Evolutionary conservation across 2,797 vertebrate species (phyloP).

Genomic region (Sphaeramia orbicularis): DNA sequence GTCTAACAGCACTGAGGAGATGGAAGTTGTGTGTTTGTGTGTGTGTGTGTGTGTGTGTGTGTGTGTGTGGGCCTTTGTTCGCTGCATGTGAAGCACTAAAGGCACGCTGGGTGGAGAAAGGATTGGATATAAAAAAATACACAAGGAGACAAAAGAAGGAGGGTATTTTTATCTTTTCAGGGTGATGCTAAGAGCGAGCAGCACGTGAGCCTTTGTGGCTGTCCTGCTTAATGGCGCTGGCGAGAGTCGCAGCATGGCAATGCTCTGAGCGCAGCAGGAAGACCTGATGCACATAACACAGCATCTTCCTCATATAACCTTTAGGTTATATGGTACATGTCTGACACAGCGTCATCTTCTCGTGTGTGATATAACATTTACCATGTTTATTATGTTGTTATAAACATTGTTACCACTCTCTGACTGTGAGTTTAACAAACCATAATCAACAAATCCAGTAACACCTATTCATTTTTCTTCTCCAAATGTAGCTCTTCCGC

Average conservation of each 20-base stretch:
- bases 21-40: conserved; percentile 30
- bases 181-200: conserved; percentile 46
- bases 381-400: conserved; percentile 29
- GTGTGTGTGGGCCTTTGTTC: conserved; percentile 40
- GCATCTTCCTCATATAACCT: conserved; percentile 71
- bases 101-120: conserved; percentile 38
- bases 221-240: conserved; percentile 52
- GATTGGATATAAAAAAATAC: background rate
- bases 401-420: conserved; percentile 31
- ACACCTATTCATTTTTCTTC: conserved; percentile 32
- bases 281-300: conserved; percentile 53
- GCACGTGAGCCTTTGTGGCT: conserved; percentile 53
- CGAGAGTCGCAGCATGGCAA: conserved; percentile 67
- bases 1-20: conserved; percentile 52
- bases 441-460: conserved; percentile 45
- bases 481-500: background rate
- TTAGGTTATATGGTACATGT: conserved; percentile 64
- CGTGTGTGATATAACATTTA: background rate
- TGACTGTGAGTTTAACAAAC: conserved; percentile 50
- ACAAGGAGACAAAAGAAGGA: conserved; percentile 38
- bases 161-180: conserved; percentile 37
- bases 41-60: conserved; percentile 25
- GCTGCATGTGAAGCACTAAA: conserved; percentile 69
- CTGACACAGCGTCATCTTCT: no score
- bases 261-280: conserved; percentile 55